These are phyloP conservation scores for Troides aeacus DNA, from an alignment of 2,888 invertebrate genomes.

Conservation along the genomic window DNA sequence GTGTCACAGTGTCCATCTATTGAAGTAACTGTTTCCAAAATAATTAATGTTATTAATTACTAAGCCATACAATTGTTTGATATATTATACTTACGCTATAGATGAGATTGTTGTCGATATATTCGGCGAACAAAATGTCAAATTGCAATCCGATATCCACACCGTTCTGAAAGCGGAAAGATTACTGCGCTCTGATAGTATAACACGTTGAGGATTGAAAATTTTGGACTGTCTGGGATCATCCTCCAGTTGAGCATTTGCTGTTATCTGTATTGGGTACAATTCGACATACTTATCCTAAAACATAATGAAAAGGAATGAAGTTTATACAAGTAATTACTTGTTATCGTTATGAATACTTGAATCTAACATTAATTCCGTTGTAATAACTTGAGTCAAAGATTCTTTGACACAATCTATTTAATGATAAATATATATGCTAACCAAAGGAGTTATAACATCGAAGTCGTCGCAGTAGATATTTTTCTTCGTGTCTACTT, in stretches of 20 bases:
- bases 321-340: no score
- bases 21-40: no score
- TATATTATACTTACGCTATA: constrained; percentile 10
- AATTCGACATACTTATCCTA: constrained; percentile 25
- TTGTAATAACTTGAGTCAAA: neutral
- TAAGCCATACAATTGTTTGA: neutral
- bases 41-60: no score
- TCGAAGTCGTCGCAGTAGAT: constrained; percentile 15
- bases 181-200: constrained; percentile 4
- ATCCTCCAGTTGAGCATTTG: constrained; percentile 15
- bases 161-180: neutral
- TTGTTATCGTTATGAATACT: no score
- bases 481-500: constrained; percentile 16
- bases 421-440: constrained; percentile 5
- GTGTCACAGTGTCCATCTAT: no score
- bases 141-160: constrained; percentile 17
- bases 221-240: constrained; percentile 13
- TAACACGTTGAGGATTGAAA: constrained; percentile 10
- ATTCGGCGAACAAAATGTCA: constrained; percentile 13
- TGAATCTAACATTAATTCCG: no score
- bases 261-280: constrained; percentile 23
- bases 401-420: neutral
- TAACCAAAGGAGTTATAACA: constrained; percentile 27
- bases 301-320: neutral
- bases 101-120: neutral